Conservation (phyloP, 2,113 vertebrate genomes). For the Rhagologus leucostigma region DNA sequence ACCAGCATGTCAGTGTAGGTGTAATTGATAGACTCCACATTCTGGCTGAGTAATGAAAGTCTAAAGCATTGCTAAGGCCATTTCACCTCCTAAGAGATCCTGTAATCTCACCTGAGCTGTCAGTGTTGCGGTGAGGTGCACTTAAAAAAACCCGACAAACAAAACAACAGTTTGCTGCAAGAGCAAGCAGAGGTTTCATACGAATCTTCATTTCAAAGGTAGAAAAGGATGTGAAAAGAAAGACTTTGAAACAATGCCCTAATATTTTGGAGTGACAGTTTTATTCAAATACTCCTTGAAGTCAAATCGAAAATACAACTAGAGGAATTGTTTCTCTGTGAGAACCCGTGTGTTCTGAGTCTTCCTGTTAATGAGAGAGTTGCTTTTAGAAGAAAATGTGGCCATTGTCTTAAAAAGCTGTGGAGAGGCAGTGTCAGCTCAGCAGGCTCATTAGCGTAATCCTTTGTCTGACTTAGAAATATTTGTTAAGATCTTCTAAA, state of each 20-base stretch:
- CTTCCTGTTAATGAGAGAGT: neutral
- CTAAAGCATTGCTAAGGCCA: slow-evolving; percentile 52
- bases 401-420: neutral
- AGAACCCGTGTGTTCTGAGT: neutral
- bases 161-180: neutral
- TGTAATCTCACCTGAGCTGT: slow-evolving; percentile 4
- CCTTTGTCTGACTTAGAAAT: neutral
- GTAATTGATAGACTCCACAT: slow-evolving; percentile 80
- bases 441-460: neutral
- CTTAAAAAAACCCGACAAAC: neutral
- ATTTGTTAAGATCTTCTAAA: neutral
- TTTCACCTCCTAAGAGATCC: slow-evolving; percentile 27
- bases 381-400: neutral
- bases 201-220: neutral
- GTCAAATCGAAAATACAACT: neutral
- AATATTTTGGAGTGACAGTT: neutral
- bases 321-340: neutral
- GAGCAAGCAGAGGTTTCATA: neutral
- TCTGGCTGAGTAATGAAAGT: slow-evolving; percentile 74
- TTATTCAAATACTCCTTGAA: neutral
- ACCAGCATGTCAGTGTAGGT: slow-evolving; percentile 64
- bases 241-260: neutral
- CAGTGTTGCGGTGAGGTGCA: neutral
- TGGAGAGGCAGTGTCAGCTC: neutral
- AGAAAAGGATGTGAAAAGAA: neutral